Evolutionary conservation across 2,888 invertebrate species (phyloP).

Genomic region (Heteromyza rotundicornis): DNA sequence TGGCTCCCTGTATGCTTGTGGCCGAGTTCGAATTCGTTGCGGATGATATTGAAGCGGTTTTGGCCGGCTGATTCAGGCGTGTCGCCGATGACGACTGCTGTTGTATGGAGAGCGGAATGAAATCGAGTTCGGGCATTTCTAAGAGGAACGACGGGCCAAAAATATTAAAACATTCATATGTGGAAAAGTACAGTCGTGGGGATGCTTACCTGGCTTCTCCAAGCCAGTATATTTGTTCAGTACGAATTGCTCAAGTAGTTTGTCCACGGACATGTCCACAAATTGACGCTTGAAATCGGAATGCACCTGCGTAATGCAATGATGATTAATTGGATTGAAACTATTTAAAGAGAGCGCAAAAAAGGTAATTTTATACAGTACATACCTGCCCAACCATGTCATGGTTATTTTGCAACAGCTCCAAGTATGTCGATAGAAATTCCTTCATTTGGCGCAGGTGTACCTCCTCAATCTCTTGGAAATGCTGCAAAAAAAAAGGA

Average conservation of each 20-base stretch:
- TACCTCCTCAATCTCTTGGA: constrained; percentile 93
- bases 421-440: constrained; percentile 87
- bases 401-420: constrained; percentile 87
- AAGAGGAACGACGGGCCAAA: constrained; percentile 18
- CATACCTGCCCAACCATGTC: constrained; percentile 82
- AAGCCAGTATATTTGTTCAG: constrained; percentile 90
- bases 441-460: constrained; percentile 95
- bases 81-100: constrained; percentile 38
- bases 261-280: constrained; percentile 89
- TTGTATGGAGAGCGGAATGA: constrained; percentile 51
- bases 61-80: constrained; percentile 43
- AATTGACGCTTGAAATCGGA: constrained; percentile 92
- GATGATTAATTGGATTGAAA: constrained; percentile 8
- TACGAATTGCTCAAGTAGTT: constrained; percentile 89
- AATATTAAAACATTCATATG: neutral
- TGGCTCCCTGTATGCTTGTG: constrained; percentile 51
- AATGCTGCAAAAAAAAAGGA: constrained; percentile 68
- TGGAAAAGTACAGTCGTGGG: neutral
- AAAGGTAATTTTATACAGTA: neutral
- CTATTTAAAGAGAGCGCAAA: constrained; percentile 1
- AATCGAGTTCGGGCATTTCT: constrained; percentile 60
- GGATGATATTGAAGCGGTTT: constrained; percentile 36
- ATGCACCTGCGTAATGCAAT: constrained; percentile 77
- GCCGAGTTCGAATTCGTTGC: constrained; percentile 57
- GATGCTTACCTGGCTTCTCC: constrained; percentile 84